Base-by-base conservation (phyloP, 2,888 invertebrate genomes). In the Perizoma flavofasciatum region DNA sequence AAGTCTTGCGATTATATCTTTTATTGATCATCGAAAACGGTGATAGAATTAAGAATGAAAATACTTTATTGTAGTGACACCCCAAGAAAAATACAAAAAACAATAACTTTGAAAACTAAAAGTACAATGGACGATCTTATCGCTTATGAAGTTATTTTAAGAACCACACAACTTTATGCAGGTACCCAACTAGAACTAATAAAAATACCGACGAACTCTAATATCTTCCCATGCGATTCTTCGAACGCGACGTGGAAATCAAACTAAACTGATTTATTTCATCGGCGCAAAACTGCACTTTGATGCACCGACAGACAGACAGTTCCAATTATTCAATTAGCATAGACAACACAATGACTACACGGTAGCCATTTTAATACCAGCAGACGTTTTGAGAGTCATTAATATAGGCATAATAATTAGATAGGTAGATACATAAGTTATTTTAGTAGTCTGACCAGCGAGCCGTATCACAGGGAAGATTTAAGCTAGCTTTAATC, bases 311-410 rank as follows among this genome's bases (percentile, higher is more conserved):
- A 65, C 75, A 63, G 60, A 62, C 66, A 65, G 63, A 58, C 71
- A 69, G 67, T 77, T 77, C 75, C 77, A 77, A 77, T 77, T 76
- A 77, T 72, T 71, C 67, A 68, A 77, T 77, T 77, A 73, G 59
- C 78, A 77, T 77, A 76, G 22, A 57, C 61, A 59, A 56, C 58
- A 45, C 53, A 69, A 67, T 65, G 67, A 55, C 66, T 61, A 69
- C 67, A 67, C 68, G 69, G 66, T 61, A 63, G 70, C 63, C 74
- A 74, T 75, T 61, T 67, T 68, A 59, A 59, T 54, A 5, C 10
- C n/a, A 50, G 45, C 40, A 46, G 22, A 35, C 22, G n/a, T 9
- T 41, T n/a, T 4, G 34, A 39, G 10, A 39, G 44, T 47, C n/a
- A 53, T 46, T 51, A 43, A 2, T 8, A 46, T 7, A 10, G 37